Percentiles rank a stretch among this genome's conserved stretches.
phyloP scores from a whole-genome alignment of 2,888 invertebrate genomes.

The Drosophila aldrichi region DNA sequence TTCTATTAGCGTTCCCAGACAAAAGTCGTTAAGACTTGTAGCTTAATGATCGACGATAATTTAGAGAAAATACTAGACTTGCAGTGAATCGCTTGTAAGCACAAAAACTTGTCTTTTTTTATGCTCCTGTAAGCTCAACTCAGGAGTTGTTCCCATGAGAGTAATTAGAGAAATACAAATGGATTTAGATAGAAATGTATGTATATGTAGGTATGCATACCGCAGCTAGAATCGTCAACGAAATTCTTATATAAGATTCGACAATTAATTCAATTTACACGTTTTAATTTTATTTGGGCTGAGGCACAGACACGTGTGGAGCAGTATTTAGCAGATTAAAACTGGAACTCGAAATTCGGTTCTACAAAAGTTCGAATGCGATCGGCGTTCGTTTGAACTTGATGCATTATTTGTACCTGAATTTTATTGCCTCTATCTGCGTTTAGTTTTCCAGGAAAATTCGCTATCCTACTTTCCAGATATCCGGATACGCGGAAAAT shows the following conservation, averaged over 20 bases:
- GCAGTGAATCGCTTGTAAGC: conserved; percentile 1
- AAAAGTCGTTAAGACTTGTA: conserved; percentile 34
- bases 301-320: conserved; percentile 19
- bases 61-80: conserved; percentile 15
- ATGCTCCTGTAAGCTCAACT: conserved; percentile 11
- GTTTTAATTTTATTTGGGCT: conserved; percentile 17
- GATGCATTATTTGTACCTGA: neutral
- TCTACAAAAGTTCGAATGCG: neutral
- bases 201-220: neutral
- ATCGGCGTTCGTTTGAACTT: neutral
- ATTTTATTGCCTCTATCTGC: neutral
- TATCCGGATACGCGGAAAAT: conserved; percentile 45
- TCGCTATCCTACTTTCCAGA: neutral
- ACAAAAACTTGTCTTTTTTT: conserved; percentile 4
- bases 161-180: conserved; percentile 3
- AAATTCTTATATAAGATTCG: conserved; percentile 6
- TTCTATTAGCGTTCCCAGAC: conserved; percentile 7
- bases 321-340: neutral
- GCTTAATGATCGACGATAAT: conserved; percentile 40
- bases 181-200: neutral
- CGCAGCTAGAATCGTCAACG: neutral
- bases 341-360: neutral
- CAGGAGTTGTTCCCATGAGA: conserved; percentile 9
- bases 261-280: conserved; percentile 34
- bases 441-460: conserved; percentile 32